Percentiles rank a stretch among this genome's conserved stretches.
Evolutionary conservation across 2,888 invertebrate species (phyloP).

Genomic region (Plebejus melissa): DNA sequence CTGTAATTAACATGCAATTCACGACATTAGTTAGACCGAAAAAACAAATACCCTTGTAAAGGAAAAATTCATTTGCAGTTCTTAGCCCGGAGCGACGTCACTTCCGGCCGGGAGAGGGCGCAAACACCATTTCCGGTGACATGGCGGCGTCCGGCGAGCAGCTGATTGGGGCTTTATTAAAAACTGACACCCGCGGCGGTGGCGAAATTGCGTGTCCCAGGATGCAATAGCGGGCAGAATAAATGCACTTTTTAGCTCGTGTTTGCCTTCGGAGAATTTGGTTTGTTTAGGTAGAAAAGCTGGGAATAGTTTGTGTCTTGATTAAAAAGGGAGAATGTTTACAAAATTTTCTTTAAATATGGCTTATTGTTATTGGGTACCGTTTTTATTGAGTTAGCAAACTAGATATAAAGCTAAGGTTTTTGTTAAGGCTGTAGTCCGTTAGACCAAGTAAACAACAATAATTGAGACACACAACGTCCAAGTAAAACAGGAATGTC

Average conservation of each 20-base stretch:
- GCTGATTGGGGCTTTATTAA: conserved; percentile 78
- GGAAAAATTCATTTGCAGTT: conserved; percentile 40
- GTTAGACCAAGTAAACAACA: no score
- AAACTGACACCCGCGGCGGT: conserved; percentile 75
- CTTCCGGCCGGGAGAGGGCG: conserved; percentile 51
- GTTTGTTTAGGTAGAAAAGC: no score
- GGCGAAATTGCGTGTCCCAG: conserved; percentile 36
- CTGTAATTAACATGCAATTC: conserved; percentile 20
- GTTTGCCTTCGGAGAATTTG: no score
- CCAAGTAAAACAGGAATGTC: background rate
- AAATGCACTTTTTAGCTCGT: conserved; percentile 19
- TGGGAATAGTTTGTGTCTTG: no score
- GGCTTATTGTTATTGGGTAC: no score
- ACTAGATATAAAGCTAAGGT: no score
- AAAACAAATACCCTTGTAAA: conserved; percentile 30
- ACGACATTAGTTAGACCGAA: conserved; percentile 25
- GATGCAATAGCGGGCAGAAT: conserved; percentile 24
- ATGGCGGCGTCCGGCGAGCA: conserved; percentile 65
- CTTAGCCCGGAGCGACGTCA: conserved; percentile 38
- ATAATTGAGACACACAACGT: no score
- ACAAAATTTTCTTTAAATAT: no score
- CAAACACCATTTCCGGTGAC: conserved; percentile 72
- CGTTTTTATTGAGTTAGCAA: no score
- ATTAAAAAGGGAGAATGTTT: no score
- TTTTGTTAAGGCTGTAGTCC: no score